Evolutionary conservation across 2,888 invertebrate genomes (phyloP).

Genomic region (Aspidiotus destructor): DNA sequence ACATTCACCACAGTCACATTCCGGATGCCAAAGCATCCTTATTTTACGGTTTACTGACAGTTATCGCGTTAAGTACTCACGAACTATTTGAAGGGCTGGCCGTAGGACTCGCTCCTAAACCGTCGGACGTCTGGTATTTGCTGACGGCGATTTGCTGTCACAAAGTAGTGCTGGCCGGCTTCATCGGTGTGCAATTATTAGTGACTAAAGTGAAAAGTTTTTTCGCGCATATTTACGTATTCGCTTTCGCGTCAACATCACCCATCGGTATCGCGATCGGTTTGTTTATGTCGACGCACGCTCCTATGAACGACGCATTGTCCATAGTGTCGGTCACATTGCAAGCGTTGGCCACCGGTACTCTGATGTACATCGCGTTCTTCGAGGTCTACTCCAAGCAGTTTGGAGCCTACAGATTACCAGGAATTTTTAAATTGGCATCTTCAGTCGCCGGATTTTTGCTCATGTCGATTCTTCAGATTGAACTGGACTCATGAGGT

Average conservation of each 20-base stretch:
- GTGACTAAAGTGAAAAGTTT: conserved; percentile 45
- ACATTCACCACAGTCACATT: conserved; percentile 10
- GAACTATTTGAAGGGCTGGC: conserved; percentile 65
- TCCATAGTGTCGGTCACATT: conserved; percentile 43
- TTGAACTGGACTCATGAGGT: not conserved
- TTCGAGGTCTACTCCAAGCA: conserved; percentile 61
- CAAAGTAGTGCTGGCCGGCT: conserved; percentile 56
- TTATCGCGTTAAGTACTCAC: conserved; percentile 57
- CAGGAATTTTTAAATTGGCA: conserved; percentile 47
- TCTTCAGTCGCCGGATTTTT: conserved; percentile 50
- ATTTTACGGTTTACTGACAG: conserved; percentile 39
- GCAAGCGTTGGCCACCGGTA: conserved; percentile 67
- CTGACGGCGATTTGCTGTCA: conserved; percentile 56
- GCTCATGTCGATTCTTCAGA: conserved; percentile 43
- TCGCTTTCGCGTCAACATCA: conserved; percentile 55
- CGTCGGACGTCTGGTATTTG: conserved; percentile 51
- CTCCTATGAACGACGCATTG: conserved; percentile 24
- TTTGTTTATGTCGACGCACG: conserved; percentile 40
- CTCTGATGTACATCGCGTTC: conserved; percentile 67
- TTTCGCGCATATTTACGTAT: conserved; percentile 48
- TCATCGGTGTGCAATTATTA: conserved; percentile 54
- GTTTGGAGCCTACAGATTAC: conserved; percentile 43
- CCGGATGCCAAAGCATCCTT: conserved; percentile 30
- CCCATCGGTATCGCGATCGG: conserved; percentile 59
- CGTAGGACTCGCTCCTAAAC: conserved; percentile 59